Base-by-base conservation (phyloP, 2,888 invertebrate genomes). In the Drepana falcataria region DNA sequence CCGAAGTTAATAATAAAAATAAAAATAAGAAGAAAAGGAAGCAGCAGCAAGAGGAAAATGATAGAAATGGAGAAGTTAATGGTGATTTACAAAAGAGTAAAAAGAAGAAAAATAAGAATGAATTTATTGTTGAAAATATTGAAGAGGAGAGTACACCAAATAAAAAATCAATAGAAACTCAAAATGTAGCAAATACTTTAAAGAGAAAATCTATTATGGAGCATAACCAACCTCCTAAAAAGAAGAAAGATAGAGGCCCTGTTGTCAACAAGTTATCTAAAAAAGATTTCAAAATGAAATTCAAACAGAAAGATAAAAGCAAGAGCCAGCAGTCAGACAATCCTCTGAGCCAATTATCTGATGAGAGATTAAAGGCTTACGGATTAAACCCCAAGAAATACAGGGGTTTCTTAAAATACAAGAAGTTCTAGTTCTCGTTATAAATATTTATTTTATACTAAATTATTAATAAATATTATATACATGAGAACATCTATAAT, bases 321-420 rank as follows among this genome's bases (percentile, higher is more conserved):
- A 69, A 63, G 41, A 69, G 63, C 2, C 69, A 72, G 49, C 66
- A 71, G 2, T 68, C 69, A 9, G 75, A 76, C 37, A 81, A 88
- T 65, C 85, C 87, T 5, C 68, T 90, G 34, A 73, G 70, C 44
- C 85, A 83, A 53, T 77, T 95, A 35, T 94, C 96, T 2, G 96
- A 97, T 80, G 95, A 96, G 63, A 93, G 99, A 63, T 91, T 99
- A 5, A 93, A 95, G 73, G 98, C 98, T 0, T 99, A 96, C 79
- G 98, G 98, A 54, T 93, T 98, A 47, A 98, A 97, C 90, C 97
- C 97, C 0, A 96, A 95, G 73, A 97, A 96, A 77, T 96, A 95
- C 71, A 95, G 94, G 75, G 94, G 95, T 73, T 95, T 95, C 81
- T 84, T 95, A 62, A 95, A 94, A 76, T 95, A 94, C 66, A 92